Base-by-base conservation (phyloP, 2,888 invertebrate genomes). In the Agrochola lota region DNA sequence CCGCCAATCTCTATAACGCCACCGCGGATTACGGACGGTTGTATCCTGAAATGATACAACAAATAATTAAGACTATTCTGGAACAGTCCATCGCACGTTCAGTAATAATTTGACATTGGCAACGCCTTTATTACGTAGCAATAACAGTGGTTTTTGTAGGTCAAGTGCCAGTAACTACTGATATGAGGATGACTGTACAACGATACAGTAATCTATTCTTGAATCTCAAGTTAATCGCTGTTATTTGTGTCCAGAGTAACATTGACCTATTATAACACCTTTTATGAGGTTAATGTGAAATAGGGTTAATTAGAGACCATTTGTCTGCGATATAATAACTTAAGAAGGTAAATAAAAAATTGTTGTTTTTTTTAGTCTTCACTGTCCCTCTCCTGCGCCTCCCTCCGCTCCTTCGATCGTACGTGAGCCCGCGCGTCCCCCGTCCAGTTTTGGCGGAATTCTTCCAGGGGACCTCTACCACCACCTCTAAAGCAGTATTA, bases 1-100 rank as follows among this genome's bases (percentile, higher is more conserved):
- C 84, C 88, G 0, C 94, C 93, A 7, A 96, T 83, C 40, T 94
- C 93, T 2, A 94, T 86, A 0, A 95, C 93, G 1, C 97, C 96
- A 64, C 93, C 89, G 1, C 97, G 95, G 1, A 93, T 91, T 35
- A 96, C 89, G 3, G 88, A 91, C 8, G 96, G 96, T 72, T 89
- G 89, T 74, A 94, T 91, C 80, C 96, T 96, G 83, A 11, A 89
- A 91, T 87, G 20, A 46, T 63, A 84, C 55, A 7, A 23, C 0
- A 35, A 73, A 15, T 30, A 26, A 55, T 62, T 26, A 49, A 35
- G 2, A 78, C 23, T 26, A 66, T 46, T 26, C 67, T 67, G 15
- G 20, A 63, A 55, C 17, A 20, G 43, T 11, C 3, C 26, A 43
- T 30, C 1, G 0, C 17, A n/a, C 8, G 20, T 35, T 0, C 40